Conservation (phyloP, 2,797 vertebrate species). For the Pipistrellus pipistrellus region DNA sequence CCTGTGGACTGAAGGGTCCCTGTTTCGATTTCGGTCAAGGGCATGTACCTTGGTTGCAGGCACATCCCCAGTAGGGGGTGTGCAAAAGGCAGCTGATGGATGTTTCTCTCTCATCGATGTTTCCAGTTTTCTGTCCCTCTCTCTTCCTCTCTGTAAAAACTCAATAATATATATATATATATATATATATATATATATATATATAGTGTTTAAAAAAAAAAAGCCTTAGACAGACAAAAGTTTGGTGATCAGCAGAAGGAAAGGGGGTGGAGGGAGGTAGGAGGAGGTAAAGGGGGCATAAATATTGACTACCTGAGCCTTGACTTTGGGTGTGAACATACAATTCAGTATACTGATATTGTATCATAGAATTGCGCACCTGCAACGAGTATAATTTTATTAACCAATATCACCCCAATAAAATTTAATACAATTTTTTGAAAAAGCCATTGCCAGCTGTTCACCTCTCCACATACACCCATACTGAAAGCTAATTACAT, state of each 20-base stretch:
- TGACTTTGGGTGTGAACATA: background rate
- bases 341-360: background rate
- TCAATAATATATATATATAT: too few species aligned
- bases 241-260: background rate
- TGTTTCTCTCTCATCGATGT: too few species aligned
- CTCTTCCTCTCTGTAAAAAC: too few species aligned
- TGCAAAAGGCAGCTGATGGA: too few species aligned
- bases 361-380: background rate
- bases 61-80: too few species aligned
- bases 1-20: too few species aligned
- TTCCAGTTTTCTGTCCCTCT: too few species aligned
- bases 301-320: background rate
- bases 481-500: conserved; percentile 55
- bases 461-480: background rate
- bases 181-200: too few species aligned
- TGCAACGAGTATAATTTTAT: background rate
- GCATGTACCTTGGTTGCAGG: too few species aligned
- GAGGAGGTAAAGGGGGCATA: background rate
- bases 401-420: background rate
- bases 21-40: too few species aligned
- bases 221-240: background rate
- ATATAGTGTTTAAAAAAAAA: conserved; percentile 33
- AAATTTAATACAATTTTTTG: background rate
- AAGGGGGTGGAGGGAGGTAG: background rate
- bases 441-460: conserved; percentile 49